Evolutionary conservation across 2,888 invertebrate genomes (phyloP), one percentile per base, ranked within the genome.

Genomic region (Aplocera efformata): DNA sequence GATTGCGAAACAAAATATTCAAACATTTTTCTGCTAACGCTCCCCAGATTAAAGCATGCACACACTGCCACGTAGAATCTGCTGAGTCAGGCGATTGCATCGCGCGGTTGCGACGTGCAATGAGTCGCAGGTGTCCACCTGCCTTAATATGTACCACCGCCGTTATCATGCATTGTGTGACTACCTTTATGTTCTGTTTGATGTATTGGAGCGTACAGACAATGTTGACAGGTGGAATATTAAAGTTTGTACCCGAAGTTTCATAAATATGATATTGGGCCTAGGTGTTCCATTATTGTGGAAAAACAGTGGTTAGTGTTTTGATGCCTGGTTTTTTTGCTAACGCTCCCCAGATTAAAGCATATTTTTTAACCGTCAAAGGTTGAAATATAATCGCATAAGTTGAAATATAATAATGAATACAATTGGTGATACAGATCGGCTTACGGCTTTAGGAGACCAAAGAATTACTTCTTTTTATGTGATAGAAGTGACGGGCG

Each of bases 121-220:
- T 58, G 67, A 72, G 71, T 58, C 77, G 62, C 78, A 79, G 79
- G 76, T 79, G 78, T 58, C 58, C 57, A 45, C 60, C 53, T 56
- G 49, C 54, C 50, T 62, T 72, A 72, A 75, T 77, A 74, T 69
- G 68, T 60, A 66, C 59, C 53, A 42, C 56, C 60, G 56, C 56
- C 58, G 55, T 49, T 58, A 55, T 56, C 33, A 32, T 45, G 49
- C 42, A 44, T 47, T 63, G 53, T 58, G 58, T 53, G 45, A 50
- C 50, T 50, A 49, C 59, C 53, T 53, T 59, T 59, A 63, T 40
- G 31, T 13, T 23, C 27, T 27, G 7, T 22, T 22, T 38, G 42
- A 42, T 43, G 45, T 62, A 50, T 53, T 45, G 41, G 34, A 30
- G 33, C 9, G 31, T 6, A 34, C 25, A 42, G 48, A 42, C 43